phyloP scores from a whole-genome alignment of 1,140 invertebrate species.

The Ips nitidus region DNA sequence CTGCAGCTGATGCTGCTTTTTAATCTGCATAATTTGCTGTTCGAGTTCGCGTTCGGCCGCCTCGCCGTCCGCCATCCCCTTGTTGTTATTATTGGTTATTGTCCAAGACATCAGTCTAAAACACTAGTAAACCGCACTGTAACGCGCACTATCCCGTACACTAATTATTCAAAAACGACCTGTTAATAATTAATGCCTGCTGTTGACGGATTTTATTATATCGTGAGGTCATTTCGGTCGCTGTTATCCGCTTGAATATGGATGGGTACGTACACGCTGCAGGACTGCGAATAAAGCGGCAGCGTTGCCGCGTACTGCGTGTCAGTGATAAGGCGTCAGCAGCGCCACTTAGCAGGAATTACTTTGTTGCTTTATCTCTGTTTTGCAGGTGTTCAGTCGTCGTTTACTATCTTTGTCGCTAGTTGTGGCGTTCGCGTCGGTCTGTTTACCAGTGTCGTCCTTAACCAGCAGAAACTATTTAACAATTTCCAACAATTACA shows the following conservation, averaged over 20 bases:
- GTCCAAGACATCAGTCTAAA: constrained; percentile 37
- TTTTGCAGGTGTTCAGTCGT: neutral
- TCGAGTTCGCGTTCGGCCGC: constrained; percentile 51
- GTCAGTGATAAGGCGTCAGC: constrained; percentile 31
- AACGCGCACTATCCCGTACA: constrained; percentile 9
- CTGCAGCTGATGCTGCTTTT: constrained; percentile 73
- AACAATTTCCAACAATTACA: too few relatives aligned
- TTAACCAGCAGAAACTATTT: too few relatives aligned
- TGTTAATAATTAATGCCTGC: neutral
- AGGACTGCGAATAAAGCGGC: constrained; percentile 26
- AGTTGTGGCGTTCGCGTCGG: too few relatives aligned
- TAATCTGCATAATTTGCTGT: constrained; percentile 58
- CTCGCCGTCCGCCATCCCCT: constrained; percentile 50
- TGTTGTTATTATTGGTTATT: constrained; percentile 22
- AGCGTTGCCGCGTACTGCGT: constrained; percentile 38
- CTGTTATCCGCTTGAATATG: constrained; percentile 44
- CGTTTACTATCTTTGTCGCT: too few relatives aligned
- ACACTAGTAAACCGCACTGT: constrained; percentile 34
- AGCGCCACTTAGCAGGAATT: neutral
- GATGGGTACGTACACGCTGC: constrained; percentile 5
- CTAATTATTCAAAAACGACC: neutral
- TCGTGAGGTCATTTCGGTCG: constrained; percentile 51
- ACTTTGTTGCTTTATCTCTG: constrained; percentile 3
- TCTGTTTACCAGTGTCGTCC: too few relatives aligned
- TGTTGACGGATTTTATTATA: constrained; percentile 20